These are phyloP conservation scores for Cheirogaleus medius DNA, from an alignment of 2,113 vertebrate genomes.

Conservation along the genomic window DNA sequence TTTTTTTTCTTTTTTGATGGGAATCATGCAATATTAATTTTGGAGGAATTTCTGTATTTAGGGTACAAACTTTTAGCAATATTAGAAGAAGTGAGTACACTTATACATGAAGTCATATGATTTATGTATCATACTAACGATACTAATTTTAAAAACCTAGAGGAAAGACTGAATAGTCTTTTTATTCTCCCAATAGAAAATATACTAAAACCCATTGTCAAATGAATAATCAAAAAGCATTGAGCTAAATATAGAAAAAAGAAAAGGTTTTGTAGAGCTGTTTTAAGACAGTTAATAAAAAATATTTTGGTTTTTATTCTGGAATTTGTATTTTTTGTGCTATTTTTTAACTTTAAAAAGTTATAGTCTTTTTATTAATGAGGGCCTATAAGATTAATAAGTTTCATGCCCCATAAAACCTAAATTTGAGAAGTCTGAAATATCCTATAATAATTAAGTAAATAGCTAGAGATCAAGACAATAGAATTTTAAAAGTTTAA, in stretches of 20 bases:
- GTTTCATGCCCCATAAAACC: not conserved
- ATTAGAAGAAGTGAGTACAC: not conserved
- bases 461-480: not conserved
- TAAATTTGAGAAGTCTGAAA: constrained; percentile 23
- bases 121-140: constrained; percentile 1
- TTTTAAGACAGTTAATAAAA: not conserved
- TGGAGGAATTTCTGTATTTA: not conserved
- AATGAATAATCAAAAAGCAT: not conserved
- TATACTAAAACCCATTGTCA: not conserved
- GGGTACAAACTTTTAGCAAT: not conserved
- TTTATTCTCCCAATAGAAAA: not conserved
- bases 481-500: not conserved
- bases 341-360: not conserved
- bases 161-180: not conserved
- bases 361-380: not conserved
- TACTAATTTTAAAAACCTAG: not conserved
- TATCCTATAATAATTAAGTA: not conserved
- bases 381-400: not conserved
- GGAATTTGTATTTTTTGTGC: not conserved
- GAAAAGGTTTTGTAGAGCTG: not conserved
- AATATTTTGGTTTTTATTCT: not conserved
- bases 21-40: not conserved
- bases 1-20: not conserved
- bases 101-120: not conserved
- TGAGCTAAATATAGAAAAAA: not conserved